phyloP scores from a whole-genome alignment of 2,888 invertebrate genomes.

The Meghimatium bilineatum region DNA sequence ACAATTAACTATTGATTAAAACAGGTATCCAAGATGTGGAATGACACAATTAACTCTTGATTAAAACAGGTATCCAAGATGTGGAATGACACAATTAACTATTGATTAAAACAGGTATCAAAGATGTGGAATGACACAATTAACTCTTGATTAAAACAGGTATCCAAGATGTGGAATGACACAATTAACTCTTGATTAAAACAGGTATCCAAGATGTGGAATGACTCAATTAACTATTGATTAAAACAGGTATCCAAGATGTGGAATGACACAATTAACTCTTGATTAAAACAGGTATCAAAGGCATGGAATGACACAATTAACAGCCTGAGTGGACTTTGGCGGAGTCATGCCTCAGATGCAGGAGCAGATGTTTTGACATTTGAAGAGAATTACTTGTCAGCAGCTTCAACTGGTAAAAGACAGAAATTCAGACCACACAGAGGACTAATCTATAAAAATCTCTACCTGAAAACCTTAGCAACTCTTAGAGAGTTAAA shows the following conservation, averaged over 20 bases:
- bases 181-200: too few relatives aligned
- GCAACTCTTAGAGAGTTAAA: slow-evolving; percentile 20
- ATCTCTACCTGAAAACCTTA: slow-evolving; percentile 1
- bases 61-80: too few relatives aligned
- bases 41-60: too few relatives aligned
- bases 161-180: too few relatives aligned
- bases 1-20: too few relatives aligned
- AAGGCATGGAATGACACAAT: slow-evolving; percentile 41
- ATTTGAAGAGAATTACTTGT: background rate
- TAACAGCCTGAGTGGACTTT: slow-evolving; percentile 27
- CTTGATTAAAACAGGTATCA: slow-evolving; percentile 29
- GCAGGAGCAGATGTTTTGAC: slow-evolving; percentile 29
- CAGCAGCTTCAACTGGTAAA: background rate
- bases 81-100: too few relatives aligned
- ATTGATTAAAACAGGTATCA: slow-evolving; percentile 26
- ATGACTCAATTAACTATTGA: too few relatives aligned
- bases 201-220: too few relatives aligned
- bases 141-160: too few relatives aligned
- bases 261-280: too few relatives aligned
- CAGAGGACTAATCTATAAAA: slow-evolving; percentile 16
- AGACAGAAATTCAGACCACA: background rate
- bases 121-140: slow-evolving; percentile 40
- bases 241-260: too few relatives aligned
- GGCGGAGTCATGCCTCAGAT: slow-evolving; percentile 23
- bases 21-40: too few relatives aligned